These are phyloP conservation scores for Dasypolia templi DNA, from an alignment of 2,888 invertebrate species.

Conservation along the genomic window DNA sequence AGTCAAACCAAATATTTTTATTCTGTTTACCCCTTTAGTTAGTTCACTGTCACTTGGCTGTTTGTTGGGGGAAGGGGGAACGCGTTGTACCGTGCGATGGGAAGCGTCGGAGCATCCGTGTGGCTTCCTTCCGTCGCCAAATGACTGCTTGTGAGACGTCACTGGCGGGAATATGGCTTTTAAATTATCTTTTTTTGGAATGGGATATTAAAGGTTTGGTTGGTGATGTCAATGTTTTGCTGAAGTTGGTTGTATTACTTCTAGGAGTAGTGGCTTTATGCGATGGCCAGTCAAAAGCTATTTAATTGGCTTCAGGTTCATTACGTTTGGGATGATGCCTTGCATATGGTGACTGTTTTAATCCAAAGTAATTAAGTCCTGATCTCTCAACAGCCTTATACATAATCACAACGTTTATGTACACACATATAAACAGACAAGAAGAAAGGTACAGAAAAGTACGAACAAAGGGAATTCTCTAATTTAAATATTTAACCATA, in stretches of 20 bases:
- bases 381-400: too few relatives aligned
- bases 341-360: neutral
- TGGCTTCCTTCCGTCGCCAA: slow-evolving; percentile 72
- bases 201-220: neutral
- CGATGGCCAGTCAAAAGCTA: neutral
- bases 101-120: slow-evolving; percentile 63
- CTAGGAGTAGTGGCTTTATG: neutral
- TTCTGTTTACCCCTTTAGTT: slow-evolving; percentile 14
- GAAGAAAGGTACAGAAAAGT: too few relatives aligned
- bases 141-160: slow-evolving; percentile 38
- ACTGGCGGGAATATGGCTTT: slow-evolving; percentile 23
- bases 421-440: too few relatives aligned
- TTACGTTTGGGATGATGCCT: neutral
- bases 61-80: slow-evolving; percentile 2
- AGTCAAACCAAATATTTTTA: neutral
- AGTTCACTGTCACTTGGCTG: neutral
- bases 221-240: neutral
- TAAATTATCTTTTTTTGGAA: slow-evolving; percentile 14
- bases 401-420: too few relatives aligned
- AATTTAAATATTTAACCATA: too few relatives aligned
- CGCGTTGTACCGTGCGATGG: slow-evolving; percentile 58
- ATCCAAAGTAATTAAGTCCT: neutral
- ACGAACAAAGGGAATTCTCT: too few relatives aligned
- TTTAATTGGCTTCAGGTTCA: neutral
- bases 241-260: neutral